Conservation (phyloP, 2,888 invertebrate genomes). For the Drosophila stalkeri region DNA sequence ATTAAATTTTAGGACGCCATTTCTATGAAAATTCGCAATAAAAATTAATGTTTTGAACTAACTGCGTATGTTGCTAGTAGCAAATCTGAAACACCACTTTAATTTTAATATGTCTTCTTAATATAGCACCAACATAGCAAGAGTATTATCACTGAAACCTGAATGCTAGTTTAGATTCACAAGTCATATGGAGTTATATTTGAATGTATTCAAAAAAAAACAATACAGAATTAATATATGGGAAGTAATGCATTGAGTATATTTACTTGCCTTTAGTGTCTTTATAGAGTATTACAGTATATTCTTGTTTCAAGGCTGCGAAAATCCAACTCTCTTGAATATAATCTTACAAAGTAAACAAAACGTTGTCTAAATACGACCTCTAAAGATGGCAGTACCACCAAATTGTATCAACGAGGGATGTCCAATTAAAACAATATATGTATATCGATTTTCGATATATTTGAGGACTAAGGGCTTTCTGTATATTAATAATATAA, state of each 20-base stretch:
- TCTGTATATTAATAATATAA: neutral
- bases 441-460: neutral
- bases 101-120: neutral
- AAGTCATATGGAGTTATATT: neutral
- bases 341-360: constrained; percentile 55
- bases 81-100: too few species aligned
- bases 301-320: constrained; percentile 4
- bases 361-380: constrained; percentile 54
- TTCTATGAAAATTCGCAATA: constrained; percentile 45
- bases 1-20: constrained; percentile 9
- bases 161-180: neutral
- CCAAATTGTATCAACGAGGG: neutral
- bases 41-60: constrained; percentile 41
- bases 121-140: neutral
- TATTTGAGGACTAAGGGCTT: neutral
- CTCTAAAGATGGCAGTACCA: constrained; percentile 54
- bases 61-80: neutral
- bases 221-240: neutral
- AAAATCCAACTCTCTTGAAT: constrained; percentile 21
- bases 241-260: neutral
- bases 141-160: neutral
- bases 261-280: neutral
- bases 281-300: neutral
- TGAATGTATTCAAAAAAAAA: neutral
- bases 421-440: neutral